phyloP scores from a whole-genome alignment of 1,140 invertebrate genomes.

The Manduca sexta region DNA sequence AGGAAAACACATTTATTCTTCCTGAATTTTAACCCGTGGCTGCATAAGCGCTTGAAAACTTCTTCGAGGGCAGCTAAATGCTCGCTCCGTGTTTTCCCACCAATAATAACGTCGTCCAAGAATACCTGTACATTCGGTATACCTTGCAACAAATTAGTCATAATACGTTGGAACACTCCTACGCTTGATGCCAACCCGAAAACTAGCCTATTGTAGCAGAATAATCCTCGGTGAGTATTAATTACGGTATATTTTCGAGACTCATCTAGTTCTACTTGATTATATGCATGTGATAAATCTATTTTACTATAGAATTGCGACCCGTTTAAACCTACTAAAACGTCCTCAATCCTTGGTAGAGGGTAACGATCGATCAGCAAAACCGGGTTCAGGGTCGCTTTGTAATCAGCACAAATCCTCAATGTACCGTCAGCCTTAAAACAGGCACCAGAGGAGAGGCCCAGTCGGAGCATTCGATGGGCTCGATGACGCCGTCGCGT shows the following conservation, averaged over 20 bases:
- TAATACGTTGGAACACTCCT: conserved; percentile 29
- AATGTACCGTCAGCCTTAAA: conserved; percentile 28
- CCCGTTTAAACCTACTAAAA: conserved; percentile 19
- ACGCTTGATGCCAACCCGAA: conserved; percentile 28
- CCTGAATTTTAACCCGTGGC: conserved; percentile 25
- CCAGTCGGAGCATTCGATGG: conserved; percentile 21
- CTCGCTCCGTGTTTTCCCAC: neutral
- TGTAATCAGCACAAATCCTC: conserved; percentile 25
- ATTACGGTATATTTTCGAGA: conserved; percentile 5
- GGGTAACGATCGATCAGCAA: too few relatives aligned
- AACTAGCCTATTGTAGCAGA: conserved; percentile 27
- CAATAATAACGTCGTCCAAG: conserved; percentile 28
- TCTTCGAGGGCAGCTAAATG: conserved; percentile 13
- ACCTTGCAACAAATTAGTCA: conserved; percentile 14
- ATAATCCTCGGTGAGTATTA: conserved; percentile 35
- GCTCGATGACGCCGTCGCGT: conserved; percentile 6
- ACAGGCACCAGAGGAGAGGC: conserved; percentile 29
- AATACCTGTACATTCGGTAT: conserved; percentile 25
- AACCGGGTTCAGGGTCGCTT: conserved; percentile 25
- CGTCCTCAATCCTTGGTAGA: too few relatives aligned
- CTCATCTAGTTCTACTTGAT: too few relatives aligned
- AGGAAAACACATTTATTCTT: conserved; percentile 36
- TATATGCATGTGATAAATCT: conserved; percentile 50
- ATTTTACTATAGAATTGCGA: conserved; percentile 39
- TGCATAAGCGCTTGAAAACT: conserved; percentile 7